Evolutionary conservation across 1,140 invertebrate species (phyloP), one percentile per base, ranked within the genome.

Genomic region (Nasonia vitripennis): DNA sequence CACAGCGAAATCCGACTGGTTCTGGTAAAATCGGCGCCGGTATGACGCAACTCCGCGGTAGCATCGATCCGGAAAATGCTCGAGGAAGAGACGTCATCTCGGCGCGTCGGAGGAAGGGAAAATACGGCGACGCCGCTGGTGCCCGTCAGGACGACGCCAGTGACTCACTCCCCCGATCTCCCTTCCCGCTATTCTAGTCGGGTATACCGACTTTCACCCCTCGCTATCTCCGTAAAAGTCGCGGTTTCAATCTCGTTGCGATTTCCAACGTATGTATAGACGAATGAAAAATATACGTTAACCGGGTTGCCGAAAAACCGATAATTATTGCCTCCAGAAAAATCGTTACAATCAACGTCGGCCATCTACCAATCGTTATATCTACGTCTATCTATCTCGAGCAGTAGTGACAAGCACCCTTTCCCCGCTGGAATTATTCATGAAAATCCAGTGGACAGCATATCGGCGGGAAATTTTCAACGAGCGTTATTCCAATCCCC

Each of bases 41-140:
- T 17, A 68, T 70, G 34, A 4, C 67, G 41, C n/a, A 73, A 71
- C 71, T 20, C 68, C 14, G 11, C 20, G 2, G 27, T 31, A 31
- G 27, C 45, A 55, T 82, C 73, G 71, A 82, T 55, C 70, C 31
- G 45, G 48, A 82, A 62, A 82, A 82, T 74, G 23, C 70, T 48
- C 41, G 45, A 68, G 27, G 71, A 34, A 48, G 71, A n/a, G n/a
- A 51, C 17, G 23, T 55, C 68, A 51, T 81, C 70, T 62, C 55
- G 71, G 74, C 23, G 9, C 48, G 20, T 9, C 41, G 71, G 77
- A 23, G n/a, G 62, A 78, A 41, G 45, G 83, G 75, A 37, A 55
- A 55, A 71, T 45, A 71, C 2, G 6, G 74, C 68, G 74, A 31
- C 77, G 41, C 77, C 14, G 41, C 77, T 5, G 37, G 45, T n/a